phyloP scores from a whole-genome alignment of 2,797 vertebrate genomes.

The Xyrichtys novacula region DNA sequence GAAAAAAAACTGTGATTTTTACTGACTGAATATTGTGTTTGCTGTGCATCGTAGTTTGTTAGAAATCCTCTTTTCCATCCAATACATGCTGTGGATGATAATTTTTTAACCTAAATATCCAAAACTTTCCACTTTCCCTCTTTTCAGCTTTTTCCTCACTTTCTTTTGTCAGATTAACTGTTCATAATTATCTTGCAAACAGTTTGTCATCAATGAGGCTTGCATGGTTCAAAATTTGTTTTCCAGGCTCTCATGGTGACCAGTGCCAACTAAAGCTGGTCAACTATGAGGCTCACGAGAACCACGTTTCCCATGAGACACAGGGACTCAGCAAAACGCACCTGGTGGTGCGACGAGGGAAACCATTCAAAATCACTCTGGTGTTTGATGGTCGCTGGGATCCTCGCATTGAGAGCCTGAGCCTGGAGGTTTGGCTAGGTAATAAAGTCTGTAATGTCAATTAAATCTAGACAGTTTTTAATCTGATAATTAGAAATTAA shows the following conservation, averaged over 20 bases:
- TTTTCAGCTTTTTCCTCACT: neutral
- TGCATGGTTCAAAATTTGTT: neutral
- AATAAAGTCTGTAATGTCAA: neutral
- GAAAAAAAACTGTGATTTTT: neutral
- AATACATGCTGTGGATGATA: neutral
- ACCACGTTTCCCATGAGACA: constrained; percentile 72
- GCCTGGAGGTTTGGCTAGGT: constrained; percentile 69
- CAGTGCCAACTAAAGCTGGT: constrained; percentile 53
- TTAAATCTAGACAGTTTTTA: too few relatives aligned
- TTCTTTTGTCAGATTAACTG: too few relatives aligned
- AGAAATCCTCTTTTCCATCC: neutral
- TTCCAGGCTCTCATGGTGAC: neutral
- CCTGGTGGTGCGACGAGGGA: constrained; percentile 76
- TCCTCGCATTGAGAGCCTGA: constrained; percentile 31
- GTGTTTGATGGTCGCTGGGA: constrained; percentile 47
- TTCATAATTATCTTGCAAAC: neutral
- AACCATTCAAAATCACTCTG: constrained; percentile 73
- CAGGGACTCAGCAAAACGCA: constrained; percentile 58
- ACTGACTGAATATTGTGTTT: too few relatives aligned
- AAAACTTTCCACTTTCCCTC: neutral
- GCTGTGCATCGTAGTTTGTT: neutral
- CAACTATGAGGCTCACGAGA: constrained; percentile 62
- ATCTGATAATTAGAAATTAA: too few relatives aligned
- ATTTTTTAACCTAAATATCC: neutral
- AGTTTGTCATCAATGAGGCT: neutral